Percentiles rank a stretch among this genome's conserved stretches.
phyloP scores from a whole-genome alignment of 2,888 invertebrate genomes.

The Drosophila colorata region DNA sequence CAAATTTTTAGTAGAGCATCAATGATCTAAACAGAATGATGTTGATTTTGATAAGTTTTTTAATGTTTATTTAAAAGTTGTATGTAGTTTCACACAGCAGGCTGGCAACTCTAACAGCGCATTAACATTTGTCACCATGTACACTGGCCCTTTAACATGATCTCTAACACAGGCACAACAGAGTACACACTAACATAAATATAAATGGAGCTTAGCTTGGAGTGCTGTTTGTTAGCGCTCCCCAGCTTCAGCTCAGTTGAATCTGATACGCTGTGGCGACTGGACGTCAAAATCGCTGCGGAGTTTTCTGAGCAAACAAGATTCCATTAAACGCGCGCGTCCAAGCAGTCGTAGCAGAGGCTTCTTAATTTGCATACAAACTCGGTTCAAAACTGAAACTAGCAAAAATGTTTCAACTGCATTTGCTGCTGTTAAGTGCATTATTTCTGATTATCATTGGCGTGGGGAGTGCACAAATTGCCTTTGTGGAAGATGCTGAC shows the following conservation, averaged over 20 bases:
- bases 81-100: constrained; percentile 4
- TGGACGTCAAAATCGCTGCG: background rate
- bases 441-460: constrained; percentile 36
- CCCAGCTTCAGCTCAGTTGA: constrained; percentile 23
- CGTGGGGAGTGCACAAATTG: constrained; percentile 62
- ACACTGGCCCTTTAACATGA: constrained; percentile 32
- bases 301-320: background rate
- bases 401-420: constrained; percentile 42
- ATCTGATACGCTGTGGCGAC: constrained; percentile 13
- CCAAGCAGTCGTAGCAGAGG: background rate
- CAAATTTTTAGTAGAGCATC: background rate
- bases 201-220: constrained; percentile 10
- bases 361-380: constrained; percentile 34
- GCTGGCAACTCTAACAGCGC: constrained; percentile 21
- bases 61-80: background rate
- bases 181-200: background rate
- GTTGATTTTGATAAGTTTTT: background rate
- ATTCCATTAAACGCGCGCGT: constrained; percentile 1
- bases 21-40: background rate
- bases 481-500: constrained; percentile 74
- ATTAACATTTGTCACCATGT: constrained; percentile 31
- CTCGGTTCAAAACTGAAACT: constrained; percentile 1
- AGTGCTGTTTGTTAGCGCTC: constrained; percentile 5
- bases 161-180: constrained; percentile 23
- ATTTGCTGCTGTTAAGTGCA: constrained; percentile 26